Percentiles rank a stretch among this genome's conserved stretches.
phyloP scores from a whole-genome alignment of 2,888 invertebrate genomes.

The Cerceris ruficornis region DNA sequence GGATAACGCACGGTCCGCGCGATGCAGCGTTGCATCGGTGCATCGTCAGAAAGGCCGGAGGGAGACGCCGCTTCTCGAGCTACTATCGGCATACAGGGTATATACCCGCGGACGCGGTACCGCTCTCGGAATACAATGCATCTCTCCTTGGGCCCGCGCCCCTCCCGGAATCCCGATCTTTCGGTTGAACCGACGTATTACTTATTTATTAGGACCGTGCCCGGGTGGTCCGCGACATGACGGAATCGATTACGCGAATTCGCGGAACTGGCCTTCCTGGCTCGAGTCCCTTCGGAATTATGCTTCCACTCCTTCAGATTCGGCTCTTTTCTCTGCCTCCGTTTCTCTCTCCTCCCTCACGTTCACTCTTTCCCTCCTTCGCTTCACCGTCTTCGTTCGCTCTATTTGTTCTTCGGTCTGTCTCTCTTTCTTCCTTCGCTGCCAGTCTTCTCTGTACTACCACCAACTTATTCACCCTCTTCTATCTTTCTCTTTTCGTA shows the following conservation, averaged over 20 bases:
- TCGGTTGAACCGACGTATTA: constrained; percentile 79
- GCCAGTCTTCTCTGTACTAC: neutral
- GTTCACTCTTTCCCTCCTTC: constrained; percentile 9
- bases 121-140: constrained; percentile 52
- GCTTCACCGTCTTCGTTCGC: constrained; percentile 25
- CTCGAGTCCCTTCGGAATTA: constrained; percentile 75
- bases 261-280: constrained; percentile 77
- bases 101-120: constrained; percentile 28
- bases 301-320: constrained; percentile 72
- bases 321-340: constrained; percentile 45
- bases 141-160: constrained; percentile 39
- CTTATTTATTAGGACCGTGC: constrained; percentile 81
- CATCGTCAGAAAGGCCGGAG: no score
- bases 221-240: constrained; percentile 82
- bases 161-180: constrained; percentile 64
- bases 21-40: no score
- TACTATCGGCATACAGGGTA: no score
- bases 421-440: constrained; percentile 28
- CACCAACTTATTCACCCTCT: neutral
- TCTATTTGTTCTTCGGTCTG: constrained; percentile 4
- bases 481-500: constrained; percentile 1
- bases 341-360: constrained; percentile 21
- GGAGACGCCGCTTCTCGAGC: no score
- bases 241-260: constrained; percentile 82
- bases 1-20: no score